These are phyloP conservation scores for Theristicus caerulescens DNA, from an alignment of 2,113 vertebrate species.

Conservation along the genomic window DNA sequence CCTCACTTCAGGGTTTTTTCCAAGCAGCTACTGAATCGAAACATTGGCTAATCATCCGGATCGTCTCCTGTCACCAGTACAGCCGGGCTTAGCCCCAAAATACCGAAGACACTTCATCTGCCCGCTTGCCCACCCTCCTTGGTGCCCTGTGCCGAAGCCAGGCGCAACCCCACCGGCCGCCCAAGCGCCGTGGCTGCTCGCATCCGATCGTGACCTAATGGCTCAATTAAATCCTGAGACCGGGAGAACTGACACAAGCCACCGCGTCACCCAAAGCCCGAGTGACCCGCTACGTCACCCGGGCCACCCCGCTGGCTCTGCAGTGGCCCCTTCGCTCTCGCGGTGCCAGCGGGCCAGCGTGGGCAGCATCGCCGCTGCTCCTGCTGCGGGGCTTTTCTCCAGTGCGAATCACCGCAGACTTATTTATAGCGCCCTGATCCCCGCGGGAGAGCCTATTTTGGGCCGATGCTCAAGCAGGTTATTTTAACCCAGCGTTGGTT, in stretches of 20 bases:
- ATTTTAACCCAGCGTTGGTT: background rate
- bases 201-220: rapidly evolving
- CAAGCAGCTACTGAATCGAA: background rate
- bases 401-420: rapidly evolving
- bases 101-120: background rate
- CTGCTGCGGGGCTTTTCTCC: background rate
- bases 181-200: rapidly evolving
- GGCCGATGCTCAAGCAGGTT: conserved; percentile 5
- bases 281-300: rapidly evolving
- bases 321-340: background rate
- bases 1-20: background rate
- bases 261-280: background rate
- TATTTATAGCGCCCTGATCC: background rate
- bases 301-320: background rate
- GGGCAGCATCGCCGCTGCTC: rapidly evolving
- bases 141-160: background rate
- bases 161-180: rapidly evolving
- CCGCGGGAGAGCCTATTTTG: background rate
- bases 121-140: background rate
- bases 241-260: background rate
- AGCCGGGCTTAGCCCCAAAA: background rate
- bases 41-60: background rate
- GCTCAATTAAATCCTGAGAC: background rate
- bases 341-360: rapidly evolving
- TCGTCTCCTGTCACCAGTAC: background rate